These are phyloP conservation scores for Junco hyemalis DNA, from an alignment of 2,113 vertebrate species.

Conservation along the genomic window DNA sequence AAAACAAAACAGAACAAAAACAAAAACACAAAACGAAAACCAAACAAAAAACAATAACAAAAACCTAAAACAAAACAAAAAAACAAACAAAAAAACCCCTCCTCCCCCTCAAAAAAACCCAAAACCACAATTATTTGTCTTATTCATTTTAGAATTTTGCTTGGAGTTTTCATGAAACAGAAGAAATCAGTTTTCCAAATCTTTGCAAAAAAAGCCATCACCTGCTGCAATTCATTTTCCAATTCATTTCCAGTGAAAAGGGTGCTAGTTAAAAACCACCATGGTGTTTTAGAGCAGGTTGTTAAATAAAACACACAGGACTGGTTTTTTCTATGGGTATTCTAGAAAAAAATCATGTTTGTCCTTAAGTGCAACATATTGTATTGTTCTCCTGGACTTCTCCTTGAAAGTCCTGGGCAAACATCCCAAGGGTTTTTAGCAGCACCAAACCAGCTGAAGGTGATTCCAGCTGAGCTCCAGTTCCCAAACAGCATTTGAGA, in stretches of 20 bases:
- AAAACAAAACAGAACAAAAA: too few relatives aligned
- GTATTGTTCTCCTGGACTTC: not conserved
- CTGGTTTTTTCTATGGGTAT: fast-evolving
- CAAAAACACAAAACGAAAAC: too few relatives aligned
- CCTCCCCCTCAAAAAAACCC: too few relatives aligned
- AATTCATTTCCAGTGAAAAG: not conserved
- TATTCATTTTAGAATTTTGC: not conserved
- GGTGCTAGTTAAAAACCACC: not conserved
- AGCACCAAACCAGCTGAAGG: not conserved
- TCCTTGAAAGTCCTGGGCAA: not conserved
- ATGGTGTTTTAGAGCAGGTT: not conserved
- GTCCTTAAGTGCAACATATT: not conserved
- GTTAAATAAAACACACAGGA: not conserved
- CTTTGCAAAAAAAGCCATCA: not conserved
- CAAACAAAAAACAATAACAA: too few relatives aligned
- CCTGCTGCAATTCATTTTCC: not conserved
- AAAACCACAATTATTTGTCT: not conserved
- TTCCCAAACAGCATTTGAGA: not conserved
- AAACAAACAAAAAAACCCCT: not conserved
- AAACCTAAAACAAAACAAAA: too few relatives aligned
- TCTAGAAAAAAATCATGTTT: not conserved
- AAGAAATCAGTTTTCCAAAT: not conserved
- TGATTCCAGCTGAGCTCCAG: not conserved
- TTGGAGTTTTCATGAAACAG: not conserved
- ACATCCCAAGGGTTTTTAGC: not conserved